These are phyloP conservation scores for Andrena camellia DNA, from an alignment of 2,888 invertebrate genomes.

Conservation along the genomic window DNA sequence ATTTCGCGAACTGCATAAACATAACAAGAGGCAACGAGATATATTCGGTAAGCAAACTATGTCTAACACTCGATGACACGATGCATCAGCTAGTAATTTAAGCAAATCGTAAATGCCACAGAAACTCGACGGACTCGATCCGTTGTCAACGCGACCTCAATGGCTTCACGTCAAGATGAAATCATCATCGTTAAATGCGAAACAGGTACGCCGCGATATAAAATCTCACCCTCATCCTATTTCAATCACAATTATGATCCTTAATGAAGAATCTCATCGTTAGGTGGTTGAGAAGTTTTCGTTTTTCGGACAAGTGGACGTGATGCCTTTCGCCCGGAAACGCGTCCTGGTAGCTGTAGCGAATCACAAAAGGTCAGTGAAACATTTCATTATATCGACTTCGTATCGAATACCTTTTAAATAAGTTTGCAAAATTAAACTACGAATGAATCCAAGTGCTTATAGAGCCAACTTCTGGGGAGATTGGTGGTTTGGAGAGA, in stretches of 20 bases:
- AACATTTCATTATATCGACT: neutral
- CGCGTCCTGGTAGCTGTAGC: slow-evolving; percentile 88
- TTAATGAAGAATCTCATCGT: slow-evolving; percentile 42
- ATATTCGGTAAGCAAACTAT: slow-evolving; percentile 86
- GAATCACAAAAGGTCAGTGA: slow-evolving; percentile 87
- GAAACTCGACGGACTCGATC: slow-evolving; percentile 87
- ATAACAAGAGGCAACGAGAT: slow-evolving; percentile 87
- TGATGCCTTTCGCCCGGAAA: slow-evolving; percentile 85
- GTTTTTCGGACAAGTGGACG: slow-evolving; percentile 88
- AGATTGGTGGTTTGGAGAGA: neutral
- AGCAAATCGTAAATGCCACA: slow-evolving; percentile 74
- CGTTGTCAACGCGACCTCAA: slow-evolving; percentile 85
- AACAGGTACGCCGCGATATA: slow-evolving; percentile 36
- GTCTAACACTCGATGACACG: neutral
- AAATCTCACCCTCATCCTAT: neutral
- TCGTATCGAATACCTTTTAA: no score
- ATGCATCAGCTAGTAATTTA: neutral
- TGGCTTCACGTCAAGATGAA: slow-evolving; percentile 85
- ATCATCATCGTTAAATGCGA: slow-evolving; percentile 36
- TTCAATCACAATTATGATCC: neutral
- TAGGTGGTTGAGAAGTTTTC: slow-evolving; percentile 87
- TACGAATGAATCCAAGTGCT: neutral
- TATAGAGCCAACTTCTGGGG: no score
- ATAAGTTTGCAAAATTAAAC: neutral
- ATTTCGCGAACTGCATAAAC: slow-evolving; percentile 87